Conservation (phyloP, 2,113 vertebrate species). For the Petromus typicus region DNA sequence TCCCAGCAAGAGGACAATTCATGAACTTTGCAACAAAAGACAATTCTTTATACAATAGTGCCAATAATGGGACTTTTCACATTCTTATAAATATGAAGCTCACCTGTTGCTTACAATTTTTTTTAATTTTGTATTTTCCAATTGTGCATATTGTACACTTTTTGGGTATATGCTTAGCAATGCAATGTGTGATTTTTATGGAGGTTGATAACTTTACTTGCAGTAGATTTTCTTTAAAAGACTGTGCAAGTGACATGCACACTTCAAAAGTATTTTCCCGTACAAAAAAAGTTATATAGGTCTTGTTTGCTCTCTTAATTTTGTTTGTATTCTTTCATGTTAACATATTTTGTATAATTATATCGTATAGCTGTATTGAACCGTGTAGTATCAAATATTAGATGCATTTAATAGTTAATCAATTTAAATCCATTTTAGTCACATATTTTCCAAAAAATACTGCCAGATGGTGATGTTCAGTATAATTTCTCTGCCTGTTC, state of each 20-base stretch:
- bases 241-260: constrained; percentile 93
- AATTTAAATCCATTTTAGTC: constrained; percentile 98
- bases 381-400: constrained; percentile 98
- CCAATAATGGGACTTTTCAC: constrained; percentile 92
- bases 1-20: constrained; percentile 57
- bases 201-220: constrained; percentile 92
- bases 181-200: constrained; percentile 92
- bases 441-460: constrained; percentile 90
- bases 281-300: constrained; percentile 91
- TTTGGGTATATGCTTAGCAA: constrained; percentile 96
- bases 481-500: constrained; percentile 85
- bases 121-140: constrained; percentile 97
- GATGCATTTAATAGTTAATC: constrained; percentile 93
- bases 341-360: constrained; percentile 99
- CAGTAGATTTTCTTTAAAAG: constrained; percentile 95
- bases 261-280: constrained; percentile 94
- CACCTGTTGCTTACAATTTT: constrained; percentile 92
- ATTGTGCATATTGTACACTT: constrained; percentile 99
- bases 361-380: constrained; percentile 96
- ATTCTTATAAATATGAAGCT: constrained; percentile 92
- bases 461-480: constrained; percentile 91
- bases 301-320: constrained; percentile 93
- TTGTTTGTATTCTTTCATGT: constrained; percentile 96
- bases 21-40: constrained; percentile 92
- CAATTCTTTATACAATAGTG: constrained; percentile 93